Evolutionary conservation across 2,113 vertebrate species (phyloP).

Genomic region (Stigmatopora argus): DNA sequence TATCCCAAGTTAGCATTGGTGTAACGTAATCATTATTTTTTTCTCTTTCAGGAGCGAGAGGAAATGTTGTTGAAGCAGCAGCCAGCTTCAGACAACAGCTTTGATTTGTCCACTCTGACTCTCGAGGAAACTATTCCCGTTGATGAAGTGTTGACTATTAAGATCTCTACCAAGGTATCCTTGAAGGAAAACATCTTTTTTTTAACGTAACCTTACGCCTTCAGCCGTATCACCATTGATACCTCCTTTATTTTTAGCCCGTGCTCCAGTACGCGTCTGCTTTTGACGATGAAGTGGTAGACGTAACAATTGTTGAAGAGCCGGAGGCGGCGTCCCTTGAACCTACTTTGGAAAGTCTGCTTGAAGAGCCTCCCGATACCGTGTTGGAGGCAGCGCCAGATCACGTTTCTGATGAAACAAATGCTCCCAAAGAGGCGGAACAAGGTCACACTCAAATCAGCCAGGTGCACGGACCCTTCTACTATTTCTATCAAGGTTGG

Average conservation of each 20-base stretch:
- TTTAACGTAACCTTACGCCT: neutral
- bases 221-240: neutral
- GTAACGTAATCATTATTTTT: neutral
- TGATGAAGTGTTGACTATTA: slow-evolving; percentile 61
- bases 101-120: slow-evolving; percentile 74
- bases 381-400: slow-evolving; percentile 39
- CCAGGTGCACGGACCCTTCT: slow-evolving; percentile 78
- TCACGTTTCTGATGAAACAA: slow-evolving; percentile 47
- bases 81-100: slow-evolving; percentile 23
- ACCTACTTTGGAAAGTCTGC: slow-evolving; percentile 55
- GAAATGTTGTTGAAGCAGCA: slow-evolving; percentile 62
- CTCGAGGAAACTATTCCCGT: slow-evolving; percentile 62
- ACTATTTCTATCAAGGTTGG: slow-evolving; percentile 97
- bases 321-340: slow-evolving; percentile 23
- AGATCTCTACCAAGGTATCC: slow-evolving; percentile 57
- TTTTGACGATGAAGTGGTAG: slow-evolving; percentile 82
- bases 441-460: slow-evolving; percentile 50
- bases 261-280: slow-evolving; percentile 82
- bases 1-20: neutral
- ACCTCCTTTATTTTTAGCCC: slow-evolving; percentile 53
- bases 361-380: slow-evolving; percentile 50
- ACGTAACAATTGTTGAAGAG: slow-evolving; percentile 53
- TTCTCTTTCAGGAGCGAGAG: slow-evolving; percentile 77
- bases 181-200: neutral
- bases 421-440: slow-evolving; percentile 42